Base-by-base conservation (phyloP, 2,113 vertebrate genomes). In the Apus apus region DNA sequence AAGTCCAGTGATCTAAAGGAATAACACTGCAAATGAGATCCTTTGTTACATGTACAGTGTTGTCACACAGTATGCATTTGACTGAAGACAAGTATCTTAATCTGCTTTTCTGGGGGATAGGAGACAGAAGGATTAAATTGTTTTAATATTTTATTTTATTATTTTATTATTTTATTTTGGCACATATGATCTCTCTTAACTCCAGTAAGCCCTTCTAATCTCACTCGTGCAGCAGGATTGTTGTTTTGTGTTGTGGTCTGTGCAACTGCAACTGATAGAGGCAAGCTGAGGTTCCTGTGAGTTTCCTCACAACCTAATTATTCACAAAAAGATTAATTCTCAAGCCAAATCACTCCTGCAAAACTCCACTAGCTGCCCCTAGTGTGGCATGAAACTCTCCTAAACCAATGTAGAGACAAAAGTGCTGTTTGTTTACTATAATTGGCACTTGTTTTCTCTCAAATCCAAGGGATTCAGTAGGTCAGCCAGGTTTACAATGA, bases 151-250 rank as follows among this genome's bases (percentile, higher is more conserved):
- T 1, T 5, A 51, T 56, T 26, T 32, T 38, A 17, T n/a, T n/a
- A n/a, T n/a, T 72, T 60, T 60, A 12, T 22, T 11, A 9, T 11
- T 25, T 50, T 50, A 12, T 50, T 50, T 50, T 53, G 2, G 11
- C 18, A 45, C 0, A 17, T 18, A 13, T 4, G 3, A 7, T 48
- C 14, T 54, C 71, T 72, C 38, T 40, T 68, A 87, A 29, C 6
- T 51, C 4, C 48, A 78, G 15, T 53, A 75, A 51, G 0, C 9
- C 18, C 25, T 93, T 68, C 40, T 27, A 57, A 50, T n/a, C 30
- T 54, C 0, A 0, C 17, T 68, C 17, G 3, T 45, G 54, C 30
- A 76, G 11, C 16, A 66, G 26, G 15, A 30, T 26, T 67, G 2
- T 13, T 77, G 18, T 20, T 87, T 84, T 71, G 7, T 26, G 4